Evolutionary conservation across 2,888 invertebrate genomes (phyloP), one percentile per base, ranked within the genome.

Genomic region (Euplagia quadripunctaria): DNA sequence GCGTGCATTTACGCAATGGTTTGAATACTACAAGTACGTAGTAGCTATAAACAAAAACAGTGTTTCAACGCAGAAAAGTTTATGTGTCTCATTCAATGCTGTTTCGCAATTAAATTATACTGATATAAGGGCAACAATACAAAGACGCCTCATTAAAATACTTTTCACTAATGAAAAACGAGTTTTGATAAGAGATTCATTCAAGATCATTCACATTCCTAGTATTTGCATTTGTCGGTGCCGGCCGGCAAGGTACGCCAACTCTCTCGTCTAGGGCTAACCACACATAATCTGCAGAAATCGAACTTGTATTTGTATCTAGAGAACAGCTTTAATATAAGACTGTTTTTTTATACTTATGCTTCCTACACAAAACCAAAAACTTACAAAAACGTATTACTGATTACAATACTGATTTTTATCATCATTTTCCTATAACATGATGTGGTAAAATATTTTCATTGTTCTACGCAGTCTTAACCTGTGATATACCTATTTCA

Each of bases 221-320:
- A 68, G 77, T 77, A 89, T 87, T 88, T 85, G 85, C 87, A 89
- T 89, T 86, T 79, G 79, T 76, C 84, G 81, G 79, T 79, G 77
- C 65, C 70, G 63, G 71, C 73, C 73, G 72, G 84, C 82, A 82
- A 81, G 46, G 79, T 72, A 79, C 75, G 78, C 73, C 65, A 74
- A 76, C 82, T 82, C 80, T 83, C 81, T 75, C 43, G 17, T 43
- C 17, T 46, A 51, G 17, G 67, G 67, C 5, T 51, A 14, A 41
- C 43, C 8, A 17, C 71, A 69, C 5, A n/a, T 12, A 55, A 46
- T 12, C 8, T 67, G 8, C 17, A 52, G 12, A 67, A 51, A 17
- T 7, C 31, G 16, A 20, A 7, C 14, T 17, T 51, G 1, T 17
- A 11, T 17, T 58, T 20, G 11, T 11, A 11, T 58, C 11, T 2